Conservation (phyloP, 2,888 invertebrate genomes). For the Alcis repandata region DNA sequence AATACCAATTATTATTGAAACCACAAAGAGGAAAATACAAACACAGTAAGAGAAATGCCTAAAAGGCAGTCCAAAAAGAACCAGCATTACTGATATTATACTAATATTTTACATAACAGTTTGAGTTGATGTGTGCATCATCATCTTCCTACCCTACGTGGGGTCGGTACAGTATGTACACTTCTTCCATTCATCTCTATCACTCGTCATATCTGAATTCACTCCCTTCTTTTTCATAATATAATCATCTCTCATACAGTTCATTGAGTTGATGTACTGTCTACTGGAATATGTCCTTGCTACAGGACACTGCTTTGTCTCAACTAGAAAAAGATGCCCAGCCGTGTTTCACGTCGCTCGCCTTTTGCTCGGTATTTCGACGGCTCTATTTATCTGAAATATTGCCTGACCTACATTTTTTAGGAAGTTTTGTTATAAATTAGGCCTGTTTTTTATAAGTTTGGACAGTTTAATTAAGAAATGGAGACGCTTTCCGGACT, state of each 20-base stretch:
- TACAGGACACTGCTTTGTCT: constrained; percentile 27
- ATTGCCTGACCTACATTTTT: constrained; percentile 34
- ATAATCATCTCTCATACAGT: neutral
- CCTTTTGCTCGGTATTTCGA: constrained; percentile 26
- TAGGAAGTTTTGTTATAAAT: constrained; percentile 29
- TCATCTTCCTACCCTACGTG: too few relatives aligned
- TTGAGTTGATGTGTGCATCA: too few relatives aligned
- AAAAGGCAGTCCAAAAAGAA: too few relatives aligned
- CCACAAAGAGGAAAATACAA: too few relatives aligned
- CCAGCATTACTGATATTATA: too few relatives aligned
- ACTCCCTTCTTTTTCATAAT: too few relatives aligned
- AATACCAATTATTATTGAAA: too few relatives aligned
- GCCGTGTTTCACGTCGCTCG: constrained; percentile 36
- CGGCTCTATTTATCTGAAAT: constrained; percentile 41
- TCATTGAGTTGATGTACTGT: constrained; percentile 10
- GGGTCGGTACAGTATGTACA: too few relatives aligned
- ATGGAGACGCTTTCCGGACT: neutral
- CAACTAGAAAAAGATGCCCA: constrained; percentile 29
- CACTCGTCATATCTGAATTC: too few relatives aligned
- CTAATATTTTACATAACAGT: too few relatives aligned
- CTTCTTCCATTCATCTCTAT: too few relatives aligned
- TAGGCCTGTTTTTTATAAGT: constrained; percentile 17
- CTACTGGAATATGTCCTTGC: neutral
- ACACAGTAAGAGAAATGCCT: too few relatives aligned
- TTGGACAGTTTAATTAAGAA: constrained; percentile 15